Base-by-base conservation (phyloP, 1,140 invertebrate genomes). In the Lordiphosa stackelbergi region DNA sequence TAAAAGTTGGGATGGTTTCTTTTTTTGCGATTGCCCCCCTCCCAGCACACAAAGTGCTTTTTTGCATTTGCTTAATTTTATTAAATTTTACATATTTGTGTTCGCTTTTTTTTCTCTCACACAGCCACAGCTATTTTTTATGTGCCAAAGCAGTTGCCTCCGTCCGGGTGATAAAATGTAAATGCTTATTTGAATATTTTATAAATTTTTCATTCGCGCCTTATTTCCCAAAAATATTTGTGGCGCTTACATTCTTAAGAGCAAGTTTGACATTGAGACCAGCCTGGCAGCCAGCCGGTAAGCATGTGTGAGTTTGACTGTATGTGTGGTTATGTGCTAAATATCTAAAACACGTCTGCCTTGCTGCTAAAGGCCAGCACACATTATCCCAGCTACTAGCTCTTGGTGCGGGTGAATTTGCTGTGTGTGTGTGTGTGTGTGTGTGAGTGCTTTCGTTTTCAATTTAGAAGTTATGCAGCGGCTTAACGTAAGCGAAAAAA, bases 171-270 rank as follows among this genome's bases (percentile, higher is more conserved):
- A 66, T 66, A 66, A 74, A 74, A 74, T 61, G 66, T 62, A 63
- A 75, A 73, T 66, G 70, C 53, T 84, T 75, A 68, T 81, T 85
- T 85, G 69, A 77, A 85, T 85, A 77, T 81, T 81, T 85, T 81
- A 85, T 85, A 77, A 64, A 85, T 85, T 73, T 85, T 85, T 81
- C 74, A 85, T 85, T 85, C 72, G 72, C 81, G 74, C 81, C 71
- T 79, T 81, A 69, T 79, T 85, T 85, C 56, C 53, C 74, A 70
- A 79, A 53, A 79, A 75, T 69, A 81, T 75, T 77, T 81, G 81
- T 71, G 28, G 64, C 68, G 71, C 79, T n/a, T n/a, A 78, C 79
- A 73, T 85, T 75, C 61, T 59, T 62, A n/a, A 49, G 61, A 43
- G 45, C 42, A 83, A 83, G 77, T 81, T 83, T 81, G 71, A 75